These are phyloP conservation scores for Lacanobia wlatinum DNA, from an alignment of 2,888 invertebrate genomes.

Conservation along the genomic window DNA sequence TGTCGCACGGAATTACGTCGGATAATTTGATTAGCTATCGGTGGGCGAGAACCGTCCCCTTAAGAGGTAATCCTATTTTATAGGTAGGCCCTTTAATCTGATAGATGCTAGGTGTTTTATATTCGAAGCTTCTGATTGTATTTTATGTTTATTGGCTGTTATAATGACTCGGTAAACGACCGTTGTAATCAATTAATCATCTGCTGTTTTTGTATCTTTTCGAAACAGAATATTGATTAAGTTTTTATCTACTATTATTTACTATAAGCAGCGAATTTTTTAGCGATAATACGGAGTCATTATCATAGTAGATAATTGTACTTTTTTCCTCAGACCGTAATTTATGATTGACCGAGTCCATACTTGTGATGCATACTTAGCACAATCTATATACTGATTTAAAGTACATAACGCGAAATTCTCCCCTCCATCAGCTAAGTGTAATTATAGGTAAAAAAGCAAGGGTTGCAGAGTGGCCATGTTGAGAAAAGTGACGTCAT, in stretches of 20 bases:
- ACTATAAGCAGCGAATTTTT: conserved; percentile 10
- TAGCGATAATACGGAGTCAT: neutral
- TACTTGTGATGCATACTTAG: conserved; percentile 18
- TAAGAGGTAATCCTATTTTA: conserved; percentile 86
- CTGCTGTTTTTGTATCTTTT: conserved; percentile 3
- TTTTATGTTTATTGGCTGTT: conserved; percentile 63
- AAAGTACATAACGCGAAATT: conserved; percentile 61
- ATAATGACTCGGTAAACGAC: conserved; percentile 44
- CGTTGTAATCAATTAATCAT: conserved; percentile 34
- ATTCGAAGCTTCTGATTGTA: conserved; percentile 66
- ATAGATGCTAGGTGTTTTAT: conserved; percentile 76
- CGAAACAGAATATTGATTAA: conserved; percentile 11
- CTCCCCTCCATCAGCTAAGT: conserved; percentile 72
- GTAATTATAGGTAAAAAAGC: conserved; percentile 82
- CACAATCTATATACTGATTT: conserved; percentile 58
- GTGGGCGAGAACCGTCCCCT: conserved; percentile 83
- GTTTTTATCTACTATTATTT: conserved; percentile 33
- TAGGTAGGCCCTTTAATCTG: conserved; percentile 80
- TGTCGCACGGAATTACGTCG: conserved; percentile 85
- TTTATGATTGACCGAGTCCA: conserved; percentile 5
- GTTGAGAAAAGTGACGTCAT: conserved; percentile 88
- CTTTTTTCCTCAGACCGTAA: conserved; percentile 1
- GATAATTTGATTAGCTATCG: conserved; percentile 89
- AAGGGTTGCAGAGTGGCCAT: conserved; percentile 84
- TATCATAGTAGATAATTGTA: neutral